A percentile compares a stretch with the other conserved stretches of the same genome.
Evolutionary conservation across 2,888 invertebrate species (phyloP).

Genomic region (Rambutsinella grinnellia): DNA sequence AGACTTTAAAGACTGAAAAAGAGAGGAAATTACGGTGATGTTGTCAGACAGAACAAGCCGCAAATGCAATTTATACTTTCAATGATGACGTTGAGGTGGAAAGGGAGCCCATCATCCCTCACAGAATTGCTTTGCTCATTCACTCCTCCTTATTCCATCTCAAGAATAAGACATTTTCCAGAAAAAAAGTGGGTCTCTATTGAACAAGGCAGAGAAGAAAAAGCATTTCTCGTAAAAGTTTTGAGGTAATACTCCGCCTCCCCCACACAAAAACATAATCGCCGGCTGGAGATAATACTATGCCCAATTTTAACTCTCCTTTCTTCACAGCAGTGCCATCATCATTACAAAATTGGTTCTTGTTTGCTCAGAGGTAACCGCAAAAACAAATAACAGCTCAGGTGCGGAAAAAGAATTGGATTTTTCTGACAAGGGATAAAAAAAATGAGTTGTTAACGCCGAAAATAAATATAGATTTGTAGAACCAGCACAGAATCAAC

Average conservation of each 20-base stretch:
- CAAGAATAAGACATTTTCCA: slow-evolving; percentile 50
- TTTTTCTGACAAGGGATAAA: slow-evolving; percentile 15
- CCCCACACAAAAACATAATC: slow-evolving; percentile 17
- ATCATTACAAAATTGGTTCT: too few relatives aligned
- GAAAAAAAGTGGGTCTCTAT: slow-evolving; percentile 47
- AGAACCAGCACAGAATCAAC: too few relatives aligned
- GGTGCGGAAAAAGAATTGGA: slow-evolving; percentile 38
- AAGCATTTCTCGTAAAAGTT: slow-evolving; percentile 39
- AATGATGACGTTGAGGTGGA: slow-evolving; percentile 12
- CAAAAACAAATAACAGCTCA: slow-evolving; percentile 53
- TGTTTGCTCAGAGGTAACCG: slow-evolving; percentile 44
- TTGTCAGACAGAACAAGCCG: slow-evolving; percentile 40
- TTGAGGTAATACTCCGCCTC: slow-evolving; percentile 29
- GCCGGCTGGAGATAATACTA: too few relatives aligned
- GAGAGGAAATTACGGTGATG: too few relatives aligned
- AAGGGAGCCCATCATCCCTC: slow-evolving; percentile 15
- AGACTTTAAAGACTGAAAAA: slow-evolving; percentile 1
- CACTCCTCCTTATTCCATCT: too few relatives aligned
- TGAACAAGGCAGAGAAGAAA: slow-evolving; percentile 20
- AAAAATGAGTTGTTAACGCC: slow-evolving; percentile 44
- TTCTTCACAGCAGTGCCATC: too few relatives aligned
- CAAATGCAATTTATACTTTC: slow-evolving; percentile 28
- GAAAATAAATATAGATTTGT: slow-evolving; percentile 34
- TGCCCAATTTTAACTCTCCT: too few relatives aligned
- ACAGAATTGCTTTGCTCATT: slow-evolving; percentile 15